Conservation (phyloP, 2,888 invertebrate species). For the Pemphredon lugubris region DNA sequence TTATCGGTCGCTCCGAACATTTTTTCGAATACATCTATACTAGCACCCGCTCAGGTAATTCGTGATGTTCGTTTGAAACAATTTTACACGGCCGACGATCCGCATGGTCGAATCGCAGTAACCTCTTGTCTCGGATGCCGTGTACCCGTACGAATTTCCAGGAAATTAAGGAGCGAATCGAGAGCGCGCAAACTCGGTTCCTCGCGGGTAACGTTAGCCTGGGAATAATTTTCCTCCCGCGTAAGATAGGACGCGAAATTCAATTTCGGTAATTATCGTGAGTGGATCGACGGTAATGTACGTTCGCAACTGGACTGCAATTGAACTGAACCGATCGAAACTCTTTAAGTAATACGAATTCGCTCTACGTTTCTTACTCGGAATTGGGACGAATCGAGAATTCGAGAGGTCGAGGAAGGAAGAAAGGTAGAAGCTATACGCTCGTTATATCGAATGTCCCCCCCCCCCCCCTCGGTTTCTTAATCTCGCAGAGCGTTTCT, state of each 20-base stretch:
- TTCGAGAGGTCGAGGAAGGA: constrained; percentile 7
- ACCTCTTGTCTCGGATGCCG: no score
- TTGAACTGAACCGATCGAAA: constrained; percentile 39
- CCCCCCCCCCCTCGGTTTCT: constrained; percentile 23
- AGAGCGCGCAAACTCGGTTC: no score
- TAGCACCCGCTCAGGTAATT: no score
- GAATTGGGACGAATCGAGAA: constrained; percentile 5
- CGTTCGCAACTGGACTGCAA: constrained; percentile 15
- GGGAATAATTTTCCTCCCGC: constrained; percentile 21
- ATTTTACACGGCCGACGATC: no score
- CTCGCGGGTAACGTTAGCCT: constrained; percentile 6
- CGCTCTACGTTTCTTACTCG: constrained; percentile 10
- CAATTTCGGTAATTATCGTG: constrained; percentile 45
- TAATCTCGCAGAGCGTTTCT: constrained; percentile 41
- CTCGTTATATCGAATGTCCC: constrained; percentile 28
- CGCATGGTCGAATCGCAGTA: no score
- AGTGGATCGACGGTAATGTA: constrained; percentile 47
- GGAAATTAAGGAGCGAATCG: no score
- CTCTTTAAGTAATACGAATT: constrained; percentile 13
- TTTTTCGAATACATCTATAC: no score
- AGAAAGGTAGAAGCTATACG: constrained; percentile 10
- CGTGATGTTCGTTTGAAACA: no score
- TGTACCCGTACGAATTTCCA: no score
- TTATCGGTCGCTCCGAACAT: no score
- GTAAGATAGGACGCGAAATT: constrained; percentile 22